Evolutionary conservation across 2,888 invertebrate species (phyloP), one percentile per base, ranked within the genome.

Genomic region (Meloe dianella): DNA sequence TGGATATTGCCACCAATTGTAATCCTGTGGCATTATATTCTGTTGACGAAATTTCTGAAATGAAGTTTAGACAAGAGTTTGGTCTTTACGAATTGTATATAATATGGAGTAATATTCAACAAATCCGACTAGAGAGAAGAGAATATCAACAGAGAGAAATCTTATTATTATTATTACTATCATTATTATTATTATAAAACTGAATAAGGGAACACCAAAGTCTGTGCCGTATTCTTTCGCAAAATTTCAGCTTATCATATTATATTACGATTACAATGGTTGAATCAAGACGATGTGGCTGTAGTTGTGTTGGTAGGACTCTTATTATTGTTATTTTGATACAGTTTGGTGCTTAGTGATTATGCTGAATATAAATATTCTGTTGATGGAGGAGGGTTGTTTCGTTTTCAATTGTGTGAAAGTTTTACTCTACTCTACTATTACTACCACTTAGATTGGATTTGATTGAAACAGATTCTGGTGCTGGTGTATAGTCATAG

Each of bases 361-460:
- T 69, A 70, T 71, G 70, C 64, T 64, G 66, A 63, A 67, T 68
- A 70, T 72, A 72, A 72, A 72, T 72, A 73, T 68, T 66, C 64
- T 63, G 67, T 70, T 72, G 71, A 72, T 70, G 63, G 68, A 68
- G 71, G 69, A 65, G 20, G 20, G 20, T 47, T 65, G 62, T 70
- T 72, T 70, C 70, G 61, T 67, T 71, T 69, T 71, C 71, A 71
- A 64, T 67, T 35, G 68, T 71, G 70, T 66, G 58, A 54, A 59
- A 70, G 69, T 72, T 73, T 65, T 47, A 64, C 72, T 60, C 60
- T 64, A 14, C n/a, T 9, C 20, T 8, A 35, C 12, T 14, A 35
- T 8, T 10, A 32, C 17, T n/a, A 41, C 4, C 7, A 35, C 12
- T 2, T 30, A 30, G 10, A 35, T 35, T 35, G 35, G 12, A 4